phyloP scores from a whole-genome alignment of 2,113 vertebrate genomes.

The Leucosticte australis region DNA sequence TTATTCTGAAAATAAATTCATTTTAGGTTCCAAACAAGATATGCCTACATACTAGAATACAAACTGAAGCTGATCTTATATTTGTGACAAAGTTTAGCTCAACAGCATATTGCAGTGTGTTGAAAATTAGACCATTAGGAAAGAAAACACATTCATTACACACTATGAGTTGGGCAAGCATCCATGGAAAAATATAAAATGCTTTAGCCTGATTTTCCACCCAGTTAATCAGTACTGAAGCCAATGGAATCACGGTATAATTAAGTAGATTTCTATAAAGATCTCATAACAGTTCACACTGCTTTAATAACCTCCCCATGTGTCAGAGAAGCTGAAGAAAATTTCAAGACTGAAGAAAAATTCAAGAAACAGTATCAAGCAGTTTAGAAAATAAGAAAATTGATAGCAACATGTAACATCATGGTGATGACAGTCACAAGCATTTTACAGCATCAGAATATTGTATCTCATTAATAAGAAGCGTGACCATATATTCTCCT shows the following conservation, averaged over 20 bases:
- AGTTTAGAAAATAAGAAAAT: not conserved
- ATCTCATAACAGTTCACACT: conserved; percentile 28
- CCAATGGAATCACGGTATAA: conserved; percentile 54
- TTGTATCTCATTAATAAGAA: conserved; percentile 38
- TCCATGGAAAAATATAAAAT: conserved; percentile 66
- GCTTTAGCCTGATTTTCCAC: conserved; percentile 64
- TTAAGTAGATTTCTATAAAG: conserved; percentile 51
- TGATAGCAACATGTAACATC: not conserved
- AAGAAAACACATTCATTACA: conserved; percentile 45
- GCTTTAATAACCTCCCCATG: conserved; percentile 40
- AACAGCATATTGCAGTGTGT: not conserved
- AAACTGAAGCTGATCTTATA: not conserved
- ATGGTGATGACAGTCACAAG: not conserved
- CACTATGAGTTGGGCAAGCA: conserved; percentile 29
- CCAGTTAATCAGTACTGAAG: conserved; percentile 60
- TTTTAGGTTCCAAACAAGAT: not conserved
- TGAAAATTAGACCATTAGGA: not conserved
- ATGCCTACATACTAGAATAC: not conserved
- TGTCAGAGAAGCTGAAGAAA: not conserved
- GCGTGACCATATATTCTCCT: conserved; percentile 19
- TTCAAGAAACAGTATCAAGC: not conserved
- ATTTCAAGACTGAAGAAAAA: not conserved
- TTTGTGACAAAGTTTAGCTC: not conserved
- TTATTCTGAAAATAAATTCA: not conserved
- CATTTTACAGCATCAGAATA: conserved; percentile 31